Percentiles rank a stretch among this genome's conserved stretches.
Evolutionary conservation across 2,113 vertebrate species (phyloP).

Genomic region (Cnemophilus loriae): DNA sequence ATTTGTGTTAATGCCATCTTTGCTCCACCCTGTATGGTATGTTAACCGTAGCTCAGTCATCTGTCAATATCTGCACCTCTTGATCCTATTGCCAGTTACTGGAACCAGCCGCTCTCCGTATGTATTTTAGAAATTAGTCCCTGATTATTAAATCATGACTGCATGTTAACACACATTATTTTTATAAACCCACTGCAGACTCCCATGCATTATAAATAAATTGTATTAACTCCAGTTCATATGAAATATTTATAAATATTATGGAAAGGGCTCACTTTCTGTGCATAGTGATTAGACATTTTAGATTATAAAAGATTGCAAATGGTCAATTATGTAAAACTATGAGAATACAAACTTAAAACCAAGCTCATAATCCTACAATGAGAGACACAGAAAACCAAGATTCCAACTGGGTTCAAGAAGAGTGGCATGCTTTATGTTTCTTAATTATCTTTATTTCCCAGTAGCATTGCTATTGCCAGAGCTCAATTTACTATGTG

Average conservation of each 20-base stretch:
- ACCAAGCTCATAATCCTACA: slow-evolving; percentile 38
- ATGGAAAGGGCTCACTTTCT: slow-evolving; percentile 56
- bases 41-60: background rate
- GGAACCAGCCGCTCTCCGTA: background rate
- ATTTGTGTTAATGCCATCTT: background rate
- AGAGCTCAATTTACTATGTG: slow-evolving; percentile 70
- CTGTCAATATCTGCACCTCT: background rate
- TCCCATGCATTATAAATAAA: slow-evolving; percentile 63
- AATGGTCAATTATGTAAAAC: slow-evolving; percentile 58
- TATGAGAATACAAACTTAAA: slow-evolving; percentile 51
- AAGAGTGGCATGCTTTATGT: slow-evolving; percentile 75
- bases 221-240: slow-evolving; percentile 51
- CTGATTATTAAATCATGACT: slow-evolving; percentile 66
- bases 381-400: slow-evolving; percentile 52
- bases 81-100: background rate
- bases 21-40: background rate
- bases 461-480: slow-evolving; percentile 67
- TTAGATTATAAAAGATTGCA: slow-evolving; percentile 54
- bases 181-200: slow-evolving; percentile 54
- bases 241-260: slow-evolving; percentile 72
- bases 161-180: slow-evolving; percentile 61
- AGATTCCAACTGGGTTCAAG: slow-evolving; percentile 62
- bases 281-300: slow-evolving; percentile 57
- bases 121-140: slow-evolving; percentile 47
- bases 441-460: slow-evolving; percentile 80